These are phyloP conservation scores for Salvelinus fontinalis DNA, from an alignment of 2,113 vertebrate genomes.

Conservation along the genomic window DNA sequence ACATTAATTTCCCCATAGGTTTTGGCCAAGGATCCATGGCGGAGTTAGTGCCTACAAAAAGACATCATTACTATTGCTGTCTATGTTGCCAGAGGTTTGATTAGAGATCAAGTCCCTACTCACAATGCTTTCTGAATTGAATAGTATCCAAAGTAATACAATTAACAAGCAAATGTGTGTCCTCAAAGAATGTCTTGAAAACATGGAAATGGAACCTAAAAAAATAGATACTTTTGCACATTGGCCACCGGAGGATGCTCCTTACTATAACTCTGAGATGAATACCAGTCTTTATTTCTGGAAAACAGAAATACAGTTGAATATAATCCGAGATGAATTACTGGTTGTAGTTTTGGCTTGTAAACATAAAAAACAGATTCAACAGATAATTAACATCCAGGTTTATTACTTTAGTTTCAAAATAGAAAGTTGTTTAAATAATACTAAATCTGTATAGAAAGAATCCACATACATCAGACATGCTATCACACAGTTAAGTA, in stretches of 20 bases:
- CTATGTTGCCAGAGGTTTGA: no score
- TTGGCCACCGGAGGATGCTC: background rate
- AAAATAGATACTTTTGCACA: background rate
- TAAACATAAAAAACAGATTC: background rate
- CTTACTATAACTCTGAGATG: background rate
- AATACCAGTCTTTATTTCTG: background rate
- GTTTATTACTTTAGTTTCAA: background rate
- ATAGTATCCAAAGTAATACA: no score
- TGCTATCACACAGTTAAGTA: slow-evolving; percentile 1
- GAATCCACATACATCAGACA: slow-evolving; percentile 1
- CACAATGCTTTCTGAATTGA: no score
- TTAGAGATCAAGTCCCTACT: no score
- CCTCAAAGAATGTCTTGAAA: background rate
- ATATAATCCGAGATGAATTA: background rate
- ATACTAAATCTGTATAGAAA: slow-evolving; percentile 9
- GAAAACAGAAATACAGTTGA: background rate
- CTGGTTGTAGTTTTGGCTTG: background rate
- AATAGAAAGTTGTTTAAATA: background rate
- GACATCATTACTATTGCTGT: no score
- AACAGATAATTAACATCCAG: background rate
- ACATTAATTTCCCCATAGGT: no score
- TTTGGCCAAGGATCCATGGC: no score
- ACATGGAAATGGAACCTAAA: background rate
- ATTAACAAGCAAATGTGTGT: no score
- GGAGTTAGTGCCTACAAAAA: no score